These are phyloP conservation scores for Ceratosolen fusciceps DNA, from an alignment of 1,140 invertebrate genomes.

Conservation along the genomic window DNA sequence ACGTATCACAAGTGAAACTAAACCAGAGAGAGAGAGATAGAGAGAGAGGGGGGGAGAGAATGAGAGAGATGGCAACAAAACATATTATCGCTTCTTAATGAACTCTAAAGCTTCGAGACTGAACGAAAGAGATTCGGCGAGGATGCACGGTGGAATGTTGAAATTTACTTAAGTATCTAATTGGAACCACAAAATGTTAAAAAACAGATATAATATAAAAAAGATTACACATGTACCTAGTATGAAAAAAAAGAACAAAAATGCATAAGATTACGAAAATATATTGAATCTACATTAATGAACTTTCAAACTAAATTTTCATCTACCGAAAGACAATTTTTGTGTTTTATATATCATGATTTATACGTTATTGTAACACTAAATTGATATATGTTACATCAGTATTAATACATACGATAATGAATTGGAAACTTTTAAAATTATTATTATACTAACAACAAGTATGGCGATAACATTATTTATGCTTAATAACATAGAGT, in stretches of 20 bases:
- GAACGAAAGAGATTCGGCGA: not conserved
- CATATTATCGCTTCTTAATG: conserved; percentile 72
- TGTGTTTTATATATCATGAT: too few species aligned
- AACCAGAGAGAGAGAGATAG: conserved; percentile 23
- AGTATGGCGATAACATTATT: too few species aligned
- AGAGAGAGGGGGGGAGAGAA: conserved; percentile 52
- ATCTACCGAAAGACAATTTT: too few species aligned
- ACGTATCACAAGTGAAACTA: not conserved
- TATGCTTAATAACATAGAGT: too few species aligned
- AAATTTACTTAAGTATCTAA: conserved; percentile 14
- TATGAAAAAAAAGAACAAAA: not conserved
- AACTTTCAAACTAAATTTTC: not conserved
- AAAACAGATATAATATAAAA: not conserved
- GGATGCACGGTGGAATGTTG: not conserved
- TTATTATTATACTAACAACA: too few species aligned
- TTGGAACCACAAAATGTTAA: conserved; percentile 35
- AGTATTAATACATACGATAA: too few species aligned
- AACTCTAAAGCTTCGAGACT: conserved; percentile 59
- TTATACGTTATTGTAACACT: too few species aligned
- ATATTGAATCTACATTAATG: not conserved
- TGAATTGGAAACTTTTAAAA: too few species aligned
- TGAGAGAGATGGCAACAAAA: conserved; percentile 66
- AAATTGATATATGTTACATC: too few species aligned
- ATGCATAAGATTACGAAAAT: not conserved
- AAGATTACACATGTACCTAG: conserved; percentile 16